Evolutionary conservation across 2,797 vertebrate genomes (phyloP).

Genomic region (Acanthurus tractus): DNA sequence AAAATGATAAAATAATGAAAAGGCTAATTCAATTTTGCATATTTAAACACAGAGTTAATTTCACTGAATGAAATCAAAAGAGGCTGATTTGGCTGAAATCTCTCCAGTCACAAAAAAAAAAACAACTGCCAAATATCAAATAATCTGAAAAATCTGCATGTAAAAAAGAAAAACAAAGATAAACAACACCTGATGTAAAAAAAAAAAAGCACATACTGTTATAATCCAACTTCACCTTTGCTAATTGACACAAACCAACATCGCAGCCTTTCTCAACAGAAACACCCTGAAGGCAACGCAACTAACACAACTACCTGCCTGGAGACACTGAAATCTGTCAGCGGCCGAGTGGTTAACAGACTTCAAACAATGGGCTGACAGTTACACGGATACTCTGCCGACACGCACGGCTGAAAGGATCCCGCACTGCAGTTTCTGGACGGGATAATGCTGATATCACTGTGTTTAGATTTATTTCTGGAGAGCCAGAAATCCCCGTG

Average conservation of each 20-base stretch:
- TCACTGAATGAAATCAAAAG: neutral
- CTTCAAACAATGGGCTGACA: constrained; percentile 44
- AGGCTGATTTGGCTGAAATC: neutral
- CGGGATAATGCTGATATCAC: constrained; percentile 22
- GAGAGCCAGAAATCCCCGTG: neutral
- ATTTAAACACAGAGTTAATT: neutral
- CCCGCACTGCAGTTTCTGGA: constrained; percentile 26
- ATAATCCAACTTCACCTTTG: no score
- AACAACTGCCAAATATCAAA: neutral
- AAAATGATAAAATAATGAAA: neutral
- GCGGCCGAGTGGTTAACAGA: constrained; percentile 24
- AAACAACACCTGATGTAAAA: no score
- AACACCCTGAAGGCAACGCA: constrained; percentile 28
- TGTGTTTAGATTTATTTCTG: neutral
- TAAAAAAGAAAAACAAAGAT: neutral
- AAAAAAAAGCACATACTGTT: fast-evolving
- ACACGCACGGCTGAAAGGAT: constrained; percentile 25
- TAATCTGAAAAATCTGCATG: neutral
- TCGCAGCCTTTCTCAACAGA: neutral
- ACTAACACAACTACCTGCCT: constrained; percentile 11
- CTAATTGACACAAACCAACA: neutral
- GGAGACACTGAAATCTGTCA: constrained; percentile 47
- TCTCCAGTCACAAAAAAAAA: neutral
- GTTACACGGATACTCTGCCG: constrained; percentile 22
- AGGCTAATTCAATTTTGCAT: no score